Conservation (phyloP, 2,888 invertebrate species). For the Cephus nigrinus region DNA sequence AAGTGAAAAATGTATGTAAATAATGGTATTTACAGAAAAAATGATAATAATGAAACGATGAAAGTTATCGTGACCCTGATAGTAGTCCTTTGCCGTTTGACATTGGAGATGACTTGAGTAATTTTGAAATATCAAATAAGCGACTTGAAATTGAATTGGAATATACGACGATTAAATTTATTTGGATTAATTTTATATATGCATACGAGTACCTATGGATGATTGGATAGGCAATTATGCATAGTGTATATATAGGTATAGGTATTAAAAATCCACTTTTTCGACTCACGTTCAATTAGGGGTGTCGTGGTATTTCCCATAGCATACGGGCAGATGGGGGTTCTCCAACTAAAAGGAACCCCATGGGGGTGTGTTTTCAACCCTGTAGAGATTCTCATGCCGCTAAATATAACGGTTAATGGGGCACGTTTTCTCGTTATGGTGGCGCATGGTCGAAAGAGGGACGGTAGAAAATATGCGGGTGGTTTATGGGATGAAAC, state of each 20-base stretch:
- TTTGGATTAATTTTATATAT: conserved; percentile 12
- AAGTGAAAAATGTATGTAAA: neutral
- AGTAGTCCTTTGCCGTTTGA: neutral
- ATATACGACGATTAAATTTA: conserved; percentile 8
- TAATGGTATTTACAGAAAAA: neutral
- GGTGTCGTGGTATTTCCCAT: conserved; percentile 41
- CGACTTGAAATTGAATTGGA: conserved; percentile 8
- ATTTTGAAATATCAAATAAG: neutral
- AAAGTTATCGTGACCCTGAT: neutral
- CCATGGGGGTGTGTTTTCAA: conserved; percentile 49
- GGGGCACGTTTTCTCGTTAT: conserved; percentile 38
- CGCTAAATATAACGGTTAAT: conserved; percentile 47
- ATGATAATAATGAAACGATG: neutral
- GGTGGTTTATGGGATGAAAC: neutral
- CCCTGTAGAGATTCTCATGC: conserved; percentile 54
- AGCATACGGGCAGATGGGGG: conserved; percentile 50
- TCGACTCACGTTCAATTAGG: conserved; percentile 41
- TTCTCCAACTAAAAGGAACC: conserved; percentile 10
- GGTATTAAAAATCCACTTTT: neutral
- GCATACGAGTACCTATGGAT: neutral
- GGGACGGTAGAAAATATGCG: neutral
- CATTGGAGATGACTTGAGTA: neutral
- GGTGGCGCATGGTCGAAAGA: conserved; percentile 20
- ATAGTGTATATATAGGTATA: neutral
- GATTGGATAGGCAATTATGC: neutral